Base-by-base conservation (phyloP, 2,888 invertebrate genomes). In the Nomada fabriciana region DNA sequence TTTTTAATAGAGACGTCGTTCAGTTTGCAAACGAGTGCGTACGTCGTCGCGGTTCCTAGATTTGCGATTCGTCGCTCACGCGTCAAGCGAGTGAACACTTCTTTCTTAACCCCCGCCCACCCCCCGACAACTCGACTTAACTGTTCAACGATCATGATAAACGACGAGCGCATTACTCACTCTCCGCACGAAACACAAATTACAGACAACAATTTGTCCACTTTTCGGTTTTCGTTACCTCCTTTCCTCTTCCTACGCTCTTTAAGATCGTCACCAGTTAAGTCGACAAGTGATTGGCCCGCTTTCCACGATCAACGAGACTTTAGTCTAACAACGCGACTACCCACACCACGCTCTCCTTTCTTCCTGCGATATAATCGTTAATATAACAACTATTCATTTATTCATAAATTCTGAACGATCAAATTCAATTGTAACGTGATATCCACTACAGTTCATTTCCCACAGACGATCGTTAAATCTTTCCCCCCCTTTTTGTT, bases 381-480 rank as follows among this genome's bases (percentile, higher is more conserved):
- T 92, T 91, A 93, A 92, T 92, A 91, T 92, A 93, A 92, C 91
- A 92, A 92, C 90, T 92, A 91, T 92, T 89, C 92, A 92, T 93
- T 89, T 92, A 92, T 93, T 91, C 92, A 94, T 94, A 94, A 94
- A 94, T 92, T 93, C 93, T 94, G 92, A 94, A 94, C 93, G 91
- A 93, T 93, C 93, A 94, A 94, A 94, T 94, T 93, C 93, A 94
- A 94, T 93, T 93, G 90, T 90, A 93, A 93, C 93, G 92, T 91
- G 92, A 92, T 90, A 86, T 90, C 86, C 86, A 88, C 91, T 91
- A 92, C 90, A 81, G 91, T 92, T 88, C 91, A 91, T 90, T 92
- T 91, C 91, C 91, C 87, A 47, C 25, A 20, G 25, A 68, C 57
- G 68, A 70, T 63, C 64, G 53, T 71, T 47, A 57, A 29, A 36